phyloP scores from a whole-genome alignment of 1,140 invertebrate species.

The Argopecten irradians region DNA sequence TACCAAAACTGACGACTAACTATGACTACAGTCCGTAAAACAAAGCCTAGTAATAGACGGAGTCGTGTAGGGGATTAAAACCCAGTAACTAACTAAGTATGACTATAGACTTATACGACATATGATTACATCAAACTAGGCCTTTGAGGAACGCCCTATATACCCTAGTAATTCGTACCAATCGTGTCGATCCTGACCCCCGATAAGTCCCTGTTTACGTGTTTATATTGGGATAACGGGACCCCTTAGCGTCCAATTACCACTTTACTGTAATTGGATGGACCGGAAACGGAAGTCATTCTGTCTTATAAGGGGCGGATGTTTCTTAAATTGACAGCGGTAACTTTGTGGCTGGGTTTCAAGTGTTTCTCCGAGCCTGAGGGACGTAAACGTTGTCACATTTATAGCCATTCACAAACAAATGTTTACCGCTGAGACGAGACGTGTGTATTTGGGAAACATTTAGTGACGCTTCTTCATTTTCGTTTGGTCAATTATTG shows the following conservation, averaged over 20 bases:
- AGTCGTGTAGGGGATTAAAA: too few species aligned
- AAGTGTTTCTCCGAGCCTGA: slow-evolving; percentile 5
- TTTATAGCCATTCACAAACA: background rate
- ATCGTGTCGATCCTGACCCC: background rate
- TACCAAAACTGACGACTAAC: too few species aligned
- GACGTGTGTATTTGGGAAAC: too few species aligned
- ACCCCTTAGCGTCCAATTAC: slow-evolving; percentile 1
- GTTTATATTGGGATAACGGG: slow-evolving; percentile 1
- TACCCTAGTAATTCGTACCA: background rate
- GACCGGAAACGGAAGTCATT: slow-evolving; percentile 2
- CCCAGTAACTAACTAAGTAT: too few species aligned
- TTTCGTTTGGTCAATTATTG: too few species aligned
- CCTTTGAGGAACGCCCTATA: background rate
- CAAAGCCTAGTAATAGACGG: too few species aligned
- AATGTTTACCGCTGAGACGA: background rate
- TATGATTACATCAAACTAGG: background rate
- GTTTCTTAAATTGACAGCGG: slow-evolving; percentile 14
- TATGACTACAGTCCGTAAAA: too few species aligned
- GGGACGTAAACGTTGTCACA: background rate
- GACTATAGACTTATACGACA: too few species aligned
- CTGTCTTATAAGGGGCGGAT: slow-evolving; percentile 6
- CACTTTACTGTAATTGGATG: slow-evolving; percentile 21
- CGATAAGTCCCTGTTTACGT: background rate
- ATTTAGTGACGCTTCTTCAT: too few species aligned
- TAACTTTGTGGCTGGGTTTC: background rate